Base-by-base conservation (phyloP, 2,113 vertebrate species). In the Herpetotheres cachinnans region DNA sequence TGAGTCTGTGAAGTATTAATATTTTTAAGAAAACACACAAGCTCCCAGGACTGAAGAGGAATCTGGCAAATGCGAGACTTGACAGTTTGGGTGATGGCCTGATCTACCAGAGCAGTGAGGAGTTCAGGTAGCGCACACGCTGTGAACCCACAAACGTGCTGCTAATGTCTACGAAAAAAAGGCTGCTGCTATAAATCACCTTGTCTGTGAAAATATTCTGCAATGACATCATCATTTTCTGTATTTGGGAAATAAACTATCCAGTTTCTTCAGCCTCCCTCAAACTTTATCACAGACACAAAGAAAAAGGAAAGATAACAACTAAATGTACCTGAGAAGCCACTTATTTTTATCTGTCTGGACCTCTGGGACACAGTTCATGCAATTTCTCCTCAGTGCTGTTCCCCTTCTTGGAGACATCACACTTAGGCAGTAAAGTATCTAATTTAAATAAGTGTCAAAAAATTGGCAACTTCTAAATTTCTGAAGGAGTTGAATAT, bases 61-160 rank as follows among this genome's bases (percentile, higher is more conserved):
- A 72, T 42, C 42, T 82, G 69, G 20, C 46, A 65, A 42, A 93
- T 83, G 66, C 22, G 54, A 85, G 80, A 61, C 25, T 10, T 14
- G 52, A 47, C 12, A 34, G 72, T 50, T 42, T 79, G 44, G 65
- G 76, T 62, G 73, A 63, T 29, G 44, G 52, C 13, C 46, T 67
- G 47, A 67, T 29, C 63, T 69, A n/a, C 52, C 2, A 0, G 50
- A 47, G 30, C 9, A 11, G 7, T 42, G 70, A 89, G 69, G 52
- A 89, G 65, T 62, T 91, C 69, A 84, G 61, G 76, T 22, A 74
- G 11, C 1, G 13, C n/a, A 49, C 24, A 55, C 15, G 13, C 13
- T 34, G 22, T 0, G 0, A 87, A 95, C 46, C 52, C 12, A 13
- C 17, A 85, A 63, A 36, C 0, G 0, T 63, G 44, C n/a, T 61